A percentile compares a stretch with the other conserved stretches of the same genome.
Evolutionary conservation across 1,140 invertebrate species (phyloP).

Genomic region (Panulirus ornatus): DNA sequence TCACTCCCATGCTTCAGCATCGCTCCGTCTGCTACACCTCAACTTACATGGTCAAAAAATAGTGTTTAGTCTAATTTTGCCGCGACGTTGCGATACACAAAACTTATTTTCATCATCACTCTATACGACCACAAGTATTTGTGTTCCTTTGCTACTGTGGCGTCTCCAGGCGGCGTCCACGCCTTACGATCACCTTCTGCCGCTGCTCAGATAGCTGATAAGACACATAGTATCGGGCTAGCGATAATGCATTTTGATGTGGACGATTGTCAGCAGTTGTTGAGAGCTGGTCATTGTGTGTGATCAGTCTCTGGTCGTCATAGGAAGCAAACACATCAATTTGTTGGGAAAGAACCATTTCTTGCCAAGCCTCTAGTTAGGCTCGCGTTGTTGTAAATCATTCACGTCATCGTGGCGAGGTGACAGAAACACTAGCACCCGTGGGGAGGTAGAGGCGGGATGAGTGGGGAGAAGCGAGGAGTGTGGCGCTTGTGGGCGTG

Average conservation of each 20-base stretch:
- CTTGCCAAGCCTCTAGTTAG: neutral
- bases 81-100: too few relatives aligned
- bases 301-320: too few relatives aligned
- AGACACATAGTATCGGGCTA: conserved; percentile 16
- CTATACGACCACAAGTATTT: too few relatives aligned
- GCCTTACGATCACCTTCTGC: neutral
- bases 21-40: too few relatives aligned
- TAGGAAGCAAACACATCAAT: too few relatives aligned
- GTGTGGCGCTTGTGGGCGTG: conserved; percentile 54
- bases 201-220: neutral
- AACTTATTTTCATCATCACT: too few relatives aligned
- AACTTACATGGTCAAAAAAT: too few relatives aligned
- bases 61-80: too few relatives aligned
- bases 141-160: neutral
- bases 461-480: conserved; percentile 50
- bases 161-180: too few relatives aligned
- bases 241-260: conserved; percentile 68
- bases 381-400: neutral
- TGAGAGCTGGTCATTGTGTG: neutral
- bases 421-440: neutral
- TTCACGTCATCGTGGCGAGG: neutral
- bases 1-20: too few relatives aligned
- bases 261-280: conserved; percentile 32
- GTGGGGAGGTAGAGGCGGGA: neutral
- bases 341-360: neutral